These are phyloP conservation scores for Mionectes macconnelli DNA, from an alignment of 2,113 vertebrate species.

Conservation along the genomic window DNA sequence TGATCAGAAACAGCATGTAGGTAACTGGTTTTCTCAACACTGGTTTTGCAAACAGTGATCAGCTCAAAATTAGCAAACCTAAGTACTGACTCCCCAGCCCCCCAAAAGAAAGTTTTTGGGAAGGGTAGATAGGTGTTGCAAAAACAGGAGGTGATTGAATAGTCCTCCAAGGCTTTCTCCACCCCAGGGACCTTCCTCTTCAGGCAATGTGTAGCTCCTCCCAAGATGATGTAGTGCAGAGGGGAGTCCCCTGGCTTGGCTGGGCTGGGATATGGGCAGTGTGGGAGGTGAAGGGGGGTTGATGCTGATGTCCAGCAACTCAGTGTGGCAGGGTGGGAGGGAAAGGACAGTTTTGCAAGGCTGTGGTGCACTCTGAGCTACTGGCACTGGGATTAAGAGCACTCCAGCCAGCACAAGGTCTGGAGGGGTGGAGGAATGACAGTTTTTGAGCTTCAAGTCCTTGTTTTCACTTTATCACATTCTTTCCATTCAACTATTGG, in stretches of 20 bases:
- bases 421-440: not conserved
- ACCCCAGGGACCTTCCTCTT: not conserved
- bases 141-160: not conserved
- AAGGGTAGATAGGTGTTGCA: not conserved
- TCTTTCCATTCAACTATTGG: not conserved
- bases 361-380: not conserved
- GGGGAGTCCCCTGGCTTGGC: not conserved
- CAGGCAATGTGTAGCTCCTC: not conserved
- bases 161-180: not conserved
- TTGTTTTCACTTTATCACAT: not conserved
- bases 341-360: not conserved
- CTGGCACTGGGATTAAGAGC: too few species aligned
- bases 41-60: not conserved
- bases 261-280: not conserved
- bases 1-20: not conserved
- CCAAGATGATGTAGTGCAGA: not conserved
- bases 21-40: not conserved
- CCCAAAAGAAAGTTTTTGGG: not conserved
- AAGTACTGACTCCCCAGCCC: not conserved
- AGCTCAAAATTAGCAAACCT: not conserved
- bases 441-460: not conserved
- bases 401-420: fast-evolving
- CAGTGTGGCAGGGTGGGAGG: not conserved
- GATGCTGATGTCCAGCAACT: fast-evolving
- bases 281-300: fast-evolving